These are phyloP conservation scores for Hydrolagus colliei DNA, from an alignment of 2,797 vertebrate genomes.

Conservation along the genomic window DNA sequence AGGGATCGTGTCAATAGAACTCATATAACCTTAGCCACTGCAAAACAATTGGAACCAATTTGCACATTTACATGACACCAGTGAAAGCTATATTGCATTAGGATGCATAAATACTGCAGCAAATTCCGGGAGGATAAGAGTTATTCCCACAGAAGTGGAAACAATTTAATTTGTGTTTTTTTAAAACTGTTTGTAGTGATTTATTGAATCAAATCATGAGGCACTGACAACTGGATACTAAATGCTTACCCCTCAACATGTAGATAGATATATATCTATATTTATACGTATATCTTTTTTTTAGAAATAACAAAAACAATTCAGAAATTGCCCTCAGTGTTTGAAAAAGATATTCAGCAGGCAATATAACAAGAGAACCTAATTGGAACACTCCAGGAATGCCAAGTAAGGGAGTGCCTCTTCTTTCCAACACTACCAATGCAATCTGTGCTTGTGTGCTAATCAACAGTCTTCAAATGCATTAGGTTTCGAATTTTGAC, in stretches of 20 bases:
- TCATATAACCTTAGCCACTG: too few relatives aligned
- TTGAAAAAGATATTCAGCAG: too few relatives aligned
- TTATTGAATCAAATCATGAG: not conserved
- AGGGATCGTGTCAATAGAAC: too few relatives aligned
- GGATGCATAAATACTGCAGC: too few relatives aligned
- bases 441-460: too few relatives aligned
- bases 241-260: not conserved
- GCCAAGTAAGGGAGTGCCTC: too few relatives aligned
- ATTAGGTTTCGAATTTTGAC: too few relatives aligned
- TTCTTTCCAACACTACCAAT: too few relatives aligned
- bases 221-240: slow-evolving; percentile 11
- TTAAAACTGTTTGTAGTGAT: not conserved
- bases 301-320: not conserved
- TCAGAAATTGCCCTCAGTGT: not conserved
- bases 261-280: not conserved
- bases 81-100: not conserved
- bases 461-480: too few relatives aligned
- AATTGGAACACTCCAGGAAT: too few relatives aligned
- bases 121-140: not conserved
- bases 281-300: not conserved
- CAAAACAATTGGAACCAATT: too few relatives aligned
- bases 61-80: not conserved
- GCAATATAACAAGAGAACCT: too few relatives aligned
- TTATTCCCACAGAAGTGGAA: not conserved
- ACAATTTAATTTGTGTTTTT: not conserved